Evolutionary conservation across 2,113 vertebrate genomes (phyloP).

Genomic region (Lota lota): DNA sequence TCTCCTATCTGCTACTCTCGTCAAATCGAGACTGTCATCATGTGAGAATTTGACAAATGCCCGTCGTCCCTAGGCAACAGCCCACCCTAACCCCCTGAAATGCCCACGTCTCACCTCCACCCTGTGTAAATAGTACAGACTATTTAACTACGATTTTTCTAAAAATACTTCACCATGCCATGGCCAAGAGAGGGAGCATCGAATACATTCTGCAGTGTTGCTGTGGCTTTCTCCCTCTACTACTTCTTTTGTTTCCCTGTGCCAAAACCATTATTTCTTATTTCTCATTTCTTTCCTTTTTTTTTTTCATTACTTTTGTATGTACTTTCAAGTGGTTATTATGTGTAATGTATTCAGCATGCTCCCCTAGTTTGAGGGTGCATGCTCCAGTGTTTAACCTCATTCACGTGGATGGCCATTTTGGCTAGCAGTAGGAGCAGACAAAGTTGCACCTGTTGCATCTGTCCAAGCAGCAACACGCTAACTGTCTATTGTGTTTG

Average conservation of each 20-base stretch:
- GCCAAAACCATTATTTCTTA: slow-evolving; percentile 35
- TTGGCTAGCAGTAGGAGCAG: slow-evolving; percentile 19
- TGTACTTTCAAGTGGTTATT: slow-evolving; percentile 59
- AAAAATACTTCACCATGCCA: slow-evolving; percentile 22
- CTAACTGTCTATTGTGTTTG: slow-evolving; percentile 48
- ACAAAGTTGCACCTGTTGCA: slow-evolving; percentile 23
- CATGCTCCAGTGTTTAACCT: slow-evolving; percentile 78
- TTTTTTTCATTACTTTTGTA: slow-evolving; percentile 24
- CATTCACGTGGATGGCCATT: slow-evolving; percentile 42
- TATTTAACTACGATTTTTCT: slow-evolving; percentile 20
- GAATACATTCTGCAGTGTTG: slow-evolving; percentile 85
- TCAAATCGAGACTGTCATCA: slow-evolving; percentile 75
- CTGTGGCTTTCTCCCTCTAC: slow-evolving; percentile 59
- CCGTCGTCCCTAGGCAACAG: slow-evolving; percentile 7
- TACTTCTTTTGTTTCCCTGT: slow-evolving; percentile 53
- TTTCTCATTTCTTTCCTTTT: slow-evolving; percentile 8
- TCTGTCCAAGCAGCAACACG: slow-evolving; percentile 27
- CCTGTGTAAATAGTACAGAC: slow-evolving; percentile 59
- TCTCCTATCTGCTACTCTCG: slow-evolving; percentile 64
- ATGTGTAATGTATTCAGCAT: slow-evolving; percentile 81
- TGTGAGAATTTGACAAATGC: slow-evolving; percentile 58
- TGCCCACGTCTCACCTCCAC: neutral
- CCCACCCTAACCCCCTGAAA: slow-evolving; percentile 8
- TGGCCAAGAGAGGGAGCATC: slow-evolving; percentile 24
- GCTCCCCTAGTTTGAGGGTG: slow-evolving; percentile 76